Conservation (phyloP, 1,140 invertebrate species). For the Trissolcus basalis region DNA sequence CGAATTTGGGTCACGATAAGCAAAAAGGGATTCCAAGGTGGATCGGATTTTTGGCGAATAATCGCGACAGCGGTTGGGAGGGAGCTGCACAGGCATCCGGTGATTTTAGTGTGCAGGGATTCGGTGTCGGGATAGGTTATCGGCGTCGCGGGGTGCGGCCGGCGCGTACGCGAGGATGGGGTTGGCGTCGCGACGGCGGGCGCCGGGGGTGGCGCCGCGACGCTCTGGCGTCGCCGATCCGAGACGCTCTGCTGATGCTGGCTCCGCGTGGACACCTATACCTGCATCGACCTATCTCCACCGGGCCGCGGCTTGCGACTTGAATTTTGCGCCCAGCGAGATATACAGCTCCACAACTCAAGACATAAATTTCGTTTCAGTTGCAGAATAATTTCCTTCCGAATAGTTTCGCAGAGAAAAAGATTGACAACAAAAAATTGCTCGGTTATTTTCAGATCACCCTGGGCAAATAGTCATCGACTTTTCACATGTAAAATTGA, state of each 20-base stretch:
- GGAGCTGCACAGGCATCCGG: slow-evolving; percentile 31
- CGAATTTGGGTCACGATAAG: slow-evolving; percentile 33
- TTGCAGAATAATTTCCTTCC: slow-evolving; percentile 16
- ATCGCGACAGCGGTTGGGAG: neutral
- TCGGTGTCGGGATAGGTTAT: slow-evolving; percentile 42
- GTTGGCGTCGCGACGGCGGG: slow-evolving; percentile 71
- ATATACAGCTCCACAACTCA: slow-evolving; percentile 9
- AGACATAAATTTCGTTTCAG: slow-evolving; percentile 24
- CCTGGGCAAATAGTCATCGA: no score
- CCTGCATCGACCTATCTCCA: slow-evolving; percentile 55
- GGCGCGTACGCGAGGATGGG: slow-evolving; percentile 50
- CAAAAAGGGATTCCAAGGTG: slow-evolving; percentile 27
- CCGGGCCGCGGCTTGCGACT: slow-evolving; percentile 17
- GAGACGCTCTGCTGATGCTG: slow-evolving; percentile 69
- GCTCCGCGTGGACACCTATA: slow-evolving; percentile 63
- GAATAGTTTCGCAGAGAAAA: no score
- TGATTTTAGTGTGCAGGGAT: slow-evolving; percentile 44
- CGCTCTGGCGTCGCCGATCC: slow-evolving; percentile 72
- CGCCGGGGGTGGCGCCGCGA: slow-evolving; percentile 74
- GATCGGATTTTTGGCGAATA: slow-evolving; percentile 29
- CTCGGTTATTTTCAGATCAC: no score
- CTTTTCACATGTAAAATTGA: no score
- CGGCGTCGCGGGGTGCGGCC: slow-evolving; percentile 33
- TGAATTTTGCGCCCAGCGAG: slow-evolving; percentile 20
- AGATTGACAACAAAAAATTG: no score